Evolutionary conservation across 1,140 invertebrate species (phyloP), one percentile per base, ranked within the genome.

Genomic region (Sesamia nonagrioides): DNA sequence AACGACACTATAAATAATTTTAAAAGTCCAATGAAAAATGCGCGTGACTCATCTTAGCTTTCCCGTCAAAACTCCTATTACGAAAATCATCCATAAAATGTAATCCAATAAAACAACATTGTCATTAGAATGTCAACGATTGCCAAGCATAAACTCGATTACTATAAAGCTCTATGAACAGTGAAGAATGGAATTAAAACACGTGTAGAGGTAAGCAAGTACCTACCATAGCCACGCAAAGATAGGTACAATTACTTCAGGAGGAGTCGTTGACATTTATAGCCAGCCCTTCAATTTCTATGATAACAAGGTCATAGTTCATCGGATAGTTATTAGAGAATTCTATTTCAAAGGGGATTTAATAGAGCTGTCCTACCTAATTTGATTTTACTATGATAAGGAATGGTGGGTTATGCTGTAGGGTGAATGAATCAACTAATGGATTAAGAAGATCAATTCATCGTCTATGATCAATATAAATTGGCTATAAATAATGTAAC

Each of bases 201-300:
- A 5, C n/a, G 15, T 50, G 45, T 37, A 21, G 13, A n/a, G 6
- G 35, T 40, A 40, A 56, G 35, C 27, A 3, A 27, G 33, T 42
- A 42, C 8, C 37, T 42, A 42, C 8, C 37, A 52, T 21, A 42
- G 48, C n/a, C 71, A 73, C 71, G 71, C 71, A 15, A 73, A 56
- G 18, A 18, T 9, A 56, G 18, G 13, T 9, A 58, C 33, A 56
- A 73, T 73, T 58, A 73, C 45, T 45, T 42, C 40, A 21, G 63
- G 40, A 61, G n/a, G n/a, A 66, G 52, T 73, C 71, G 40, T 73
- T 58, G 71, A 73, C 52, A 56, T 73, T 71, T 71, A 27, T 9
- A 33, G 7, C 5, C 13, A 71, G 50, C 48, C 68, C 42, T 68
- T 45, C 63, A 61, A 61, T 61, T 61, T 61, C 42, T 69, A 69